Conservation (phyloP, 35 echinoderm and acorn worm species). For the Stichopus chloronotus region DNA sequence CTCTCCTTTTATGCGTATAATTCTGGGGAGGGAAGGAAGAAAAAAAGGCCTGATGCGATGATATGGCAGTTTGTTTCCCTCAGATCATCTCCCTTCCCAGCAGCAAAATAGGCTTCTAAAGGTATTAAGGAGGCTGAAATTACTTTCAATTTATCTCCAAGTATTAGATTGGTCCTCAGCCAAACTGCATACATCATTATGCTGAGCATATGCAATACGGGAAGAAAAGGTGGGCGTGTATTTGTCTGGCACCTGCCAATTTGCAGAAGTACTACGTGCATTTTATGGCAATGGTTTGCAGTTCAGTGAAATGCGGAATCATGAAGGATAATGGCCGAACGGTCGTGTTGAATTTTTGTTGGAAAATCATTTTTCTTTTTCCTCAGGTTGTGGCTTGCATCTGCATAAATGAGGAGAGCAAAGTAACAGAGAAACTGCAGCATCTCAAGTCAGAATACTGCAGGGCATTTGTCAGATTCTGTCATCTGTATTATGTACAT, state of each 20-base stretch:
- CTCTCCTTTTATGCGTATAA: background rate
- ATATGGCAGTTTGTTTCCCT: background rate
- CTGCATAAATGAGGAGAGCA: no score
- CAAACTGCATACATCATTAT: conserved; percentile 22
- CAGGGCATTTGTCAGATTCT: no score
- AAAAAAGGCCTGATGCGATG: background rate
- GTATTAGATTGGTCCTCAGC: conserved; percentile 29
- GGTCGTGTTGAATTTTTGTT: no score
- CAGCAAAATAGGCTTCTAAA: conserved; percentile 37
- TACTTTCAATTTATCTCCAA: conserved; percentile 38
- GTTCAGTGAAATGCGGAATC: no score
- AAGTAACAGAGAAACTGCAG: no score
- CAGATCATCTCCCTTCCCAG: conserved; percentile 3
- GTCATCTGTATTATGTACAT: no score
- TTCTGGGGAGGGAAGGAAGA: background rate
- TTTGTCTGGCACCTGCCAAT: background rate
- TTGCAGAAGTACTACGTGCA: background rate
- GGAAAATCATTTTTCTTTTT: no score
- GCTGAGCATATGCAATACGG: background rate
- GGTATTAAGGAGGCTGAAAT: conserved; percentile 37
- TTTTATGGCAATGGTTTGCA: no score
- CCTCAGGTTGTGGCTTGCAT: no score
- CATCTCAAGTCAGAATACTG: no score
- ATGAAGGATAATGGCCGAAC: no score
- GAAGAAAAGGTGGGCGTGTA: background rate